phyloP scores from a whole-genome alignment of 2,113 vertebrate species.

The Lonchura striata region DNA sequence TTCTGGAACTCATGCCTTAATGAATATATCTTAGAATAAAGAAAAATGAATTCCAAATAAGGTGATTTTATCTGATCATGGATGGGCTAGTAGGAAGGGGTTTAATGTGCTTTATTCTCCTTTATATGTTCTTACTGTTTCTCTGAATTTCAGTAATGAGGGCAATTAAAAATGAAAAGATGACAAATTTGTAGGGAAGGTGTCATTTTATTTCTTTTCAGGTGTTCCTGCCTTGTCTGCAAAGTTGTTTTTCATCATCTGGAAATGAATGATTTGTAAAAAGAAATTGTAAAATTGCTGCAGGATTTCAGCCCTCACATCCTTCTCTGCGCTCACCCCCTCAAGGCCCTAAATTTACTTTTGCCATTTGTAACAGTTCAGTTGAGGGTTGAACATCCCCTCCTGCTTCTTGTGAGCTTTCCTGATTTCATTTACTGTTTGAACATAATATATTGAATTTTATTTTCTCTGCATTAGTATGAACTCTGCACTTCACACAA shows the following conservation, averaged over 20 bases:
- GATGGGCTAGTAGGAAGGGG: background rate
- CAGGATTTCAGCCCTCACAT: conserved; percentile 11
- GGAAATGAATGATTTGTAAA: conserved; percentile 3
- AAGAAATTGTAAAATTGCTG: conserved; percentile 28
- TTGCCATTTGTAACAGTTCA: conserved; percentile 33
- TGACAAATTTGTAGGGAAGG: background rate
- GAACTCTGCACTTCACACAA: conserved; percentile 1
- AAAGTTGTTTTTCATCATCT: background rate
- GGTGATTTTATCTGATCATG: background rate
- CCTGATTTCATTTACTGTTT: background rate
- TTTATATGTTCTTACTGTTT: background rate
- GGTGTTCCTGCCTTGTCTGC: background rate
- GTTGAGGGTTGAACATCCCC: conserved; percentile 9
- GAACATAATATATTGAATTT: background rate
- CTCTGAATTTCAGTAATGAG: background rate
- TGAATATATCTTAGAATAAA: background rate
- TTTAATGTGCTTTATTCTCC: background rate
- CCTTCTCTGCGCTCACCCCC: background rate
- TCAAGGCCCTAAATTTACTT: conserved; percentile 45
- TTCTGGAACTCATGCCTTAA: conserved; percentile 4
- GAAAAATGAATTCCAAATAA: conserved; percentile 15
- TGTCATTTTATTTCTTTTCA: conserved; percentile 14
- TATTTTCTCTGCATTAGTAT: conserved; percentile 14
- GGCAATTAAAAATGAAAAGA: background rate
- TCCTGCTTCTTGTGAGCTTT: conserved; percentile 13